These are phyloP conservation scores for Scartelaos histophorus DNA, from an alignment of 2,113 vertebrate genomes.

Conservation along the genomic window DNA sequence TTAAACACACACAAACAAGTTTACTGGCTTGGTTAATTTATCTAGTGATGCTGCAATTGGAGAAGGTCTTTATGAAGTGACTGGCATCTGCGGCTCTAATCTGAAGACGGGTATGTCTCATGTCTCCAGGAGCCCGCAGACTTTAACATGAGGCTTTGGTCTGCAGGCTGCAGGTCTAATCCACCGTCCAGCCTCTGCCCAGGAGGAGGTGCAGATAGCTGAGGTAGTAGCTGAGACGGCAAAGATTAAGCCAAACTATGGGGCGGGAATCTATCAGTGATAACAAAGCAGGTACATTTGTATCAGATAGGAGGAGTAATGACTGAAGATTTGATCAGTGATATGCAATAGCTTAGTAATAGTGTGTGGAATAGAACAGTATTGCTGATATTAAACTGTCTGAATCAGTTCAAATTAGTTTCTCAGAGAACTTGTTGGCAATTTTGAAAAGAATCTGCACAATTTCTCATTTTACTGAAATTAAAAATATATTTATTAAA, in stretches of 20 bases:
- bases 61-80: slow-evolving; percentile 25
- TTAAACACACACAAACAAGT: no score
- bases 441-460: not conserved
- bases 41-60: slow-evolving; percentile 21
- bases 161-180: slow-evolving; percentile 61
- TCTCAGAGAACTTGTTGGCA: no score
- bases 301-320: not conserved
- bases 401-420: not conserved
- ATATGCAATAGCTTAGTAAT: no score
- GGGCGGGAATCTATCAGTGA: slow-evolving; percentile 52
- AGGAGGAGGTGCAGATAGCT: slow-evolving; percentile 70
- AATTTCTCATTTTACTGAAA: not conserved
- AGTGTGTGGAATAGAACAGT: no score
- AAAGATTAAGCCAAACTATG: slow-evolving; percentile 54
- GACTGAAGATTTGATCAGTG: not conserved
- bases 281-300: slow-evolving; percentile 37
- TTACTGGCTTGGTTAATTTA: no score
- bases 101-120: slow-evolving; percentile 54
- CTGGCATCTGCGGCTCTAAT: slow-evolving; percentile 50
- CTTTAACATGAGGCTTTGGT: slow-evolving; percentile 62
- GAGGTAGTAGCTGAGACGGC: slow-evolving; percentile 52
- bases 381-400: not conserved
- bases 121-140: slow-evolving; percentile 52
- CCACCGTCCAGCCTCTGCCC: slow-evolving; percentile 67
- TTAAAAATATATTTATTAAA: not conserved